phyloP scores from a whole-genome alignment of 2,797 vertebrate genomes.

The Falco novaeseelandiae region DNA sequence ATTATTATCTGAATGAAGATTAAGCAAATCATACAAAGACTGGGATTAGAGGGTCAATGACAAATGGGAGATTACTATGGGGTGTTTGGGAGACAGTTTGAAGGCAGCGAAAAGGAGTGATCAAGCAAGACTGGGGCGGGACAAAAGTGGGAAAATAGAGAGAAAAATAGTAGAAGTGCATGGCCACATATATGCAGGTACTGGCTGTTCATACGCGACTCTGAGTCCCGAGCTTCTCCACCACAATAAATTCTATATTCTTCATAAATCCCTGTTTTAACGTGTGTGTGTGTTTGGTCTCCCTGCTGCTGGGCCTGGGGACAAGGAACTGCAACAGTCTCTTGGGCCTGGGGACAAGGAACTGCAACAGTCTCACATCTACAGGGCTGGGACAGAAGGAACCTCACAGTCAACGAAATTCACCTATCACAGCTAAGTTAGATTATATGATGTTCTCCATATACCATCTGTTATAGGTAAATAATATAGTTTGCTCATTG shows the following conservation, averaged over 20 bases:
- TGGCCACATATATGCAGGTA: background rate
- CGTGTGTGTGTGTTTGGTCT: fast-evolving
- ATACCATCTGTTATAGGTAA: background rate
- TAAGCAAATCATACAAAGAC: background rate
- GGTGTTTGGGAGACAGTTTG: background rate
- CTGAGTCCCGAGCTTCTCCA: background rate
- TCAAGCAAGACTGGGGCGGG: background rate
- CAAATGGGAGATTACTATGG: background rate
- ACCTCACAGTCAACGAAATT: background rate
- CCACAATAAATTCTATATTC: background rate
- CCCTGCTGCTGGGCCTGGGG: background rate
- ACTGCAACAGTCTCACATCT: background rate
- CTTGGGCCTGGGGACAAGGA: background rate
- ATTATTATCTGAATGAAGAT: background rate
- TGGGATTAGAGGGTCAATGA: background rate
- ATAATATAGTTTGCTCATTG: background rate
- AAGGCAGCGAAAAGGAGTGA: background rate
- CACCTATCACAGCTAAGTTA: background rate
- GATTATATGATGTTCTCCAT: background rate
- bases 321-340: background rate
- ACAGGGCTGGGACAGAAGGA: background rate
- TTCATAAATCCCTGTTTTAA: background rate
- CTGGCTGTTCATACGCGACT: background rate
- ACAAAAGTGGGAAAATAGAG: background rate
- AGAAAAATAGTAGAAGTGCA: fast-evolving